phyloP scores from a whole-genome alignment of 2,113 vertebrate genomes.

The Pomatorhinus ruficollis region DNA sequence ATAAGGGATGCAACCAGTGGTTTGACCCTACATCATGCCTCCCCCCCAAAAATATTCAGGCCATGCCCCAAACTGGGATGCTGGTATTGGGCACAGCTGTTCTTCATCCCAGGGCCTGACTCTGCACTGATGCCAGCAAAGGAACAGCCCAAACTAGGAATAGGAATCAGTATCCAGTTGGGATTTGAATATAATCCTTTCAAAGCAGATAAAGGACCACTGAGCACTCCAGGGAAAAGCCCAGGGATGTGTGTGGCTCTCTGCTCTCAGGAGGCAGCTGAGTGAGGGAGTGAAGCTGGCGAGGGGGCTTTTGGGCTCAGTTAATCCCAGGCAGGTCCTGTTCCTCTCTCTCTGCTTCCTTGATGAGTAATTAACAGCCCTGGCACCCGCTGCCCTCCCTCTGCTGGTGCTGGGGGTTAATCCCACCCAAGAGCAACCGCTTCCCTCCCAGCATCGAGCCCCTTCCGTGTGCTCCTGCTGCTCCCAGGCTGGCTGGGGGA shows the following conservation, averaged over 20 bases:
- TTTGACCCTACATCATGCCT: not conserved
- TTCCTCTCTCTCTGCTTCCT: not conserved
- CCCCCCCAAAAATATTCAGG: not conserved
- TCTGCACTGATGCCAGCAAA: not conserved
- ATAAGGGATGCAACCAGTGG: not conserved
- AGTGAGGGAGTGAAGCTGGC: fast-evolving
- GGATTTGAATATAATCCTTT: not conserved
- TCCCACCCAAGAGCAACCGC: not conserved
- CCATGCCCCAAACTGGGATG: not conserved
- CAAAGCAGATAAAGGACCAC: not conserved
- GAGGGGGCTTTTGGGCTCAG: not conserved
- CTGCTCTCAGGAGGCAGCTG: not conserved
- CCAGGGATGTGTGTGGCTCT: not conserved
- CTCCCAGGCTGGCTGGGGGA: not conserved
- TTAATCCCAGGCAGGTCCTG: not conserved
- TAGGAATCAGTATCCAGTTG: fast-evolving
- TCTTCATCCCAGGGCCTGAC: not conserved
- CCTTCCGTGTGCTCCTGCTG: not conserved
- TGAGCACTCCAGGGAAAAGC: not conserved
- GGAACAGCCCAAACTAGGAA: not conserved
- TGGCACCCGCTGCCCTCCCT: not conserved
- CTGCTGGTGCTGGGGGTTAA: not conserved
- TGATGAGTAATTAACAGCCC: not conserved
- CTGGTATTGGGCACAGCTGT: fast-evolving
- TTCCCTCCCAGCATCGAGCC: fast-evolving